Conservation (phyloP, 1,140 invertebrate species). For the Glossosoma conforme region DNA sequence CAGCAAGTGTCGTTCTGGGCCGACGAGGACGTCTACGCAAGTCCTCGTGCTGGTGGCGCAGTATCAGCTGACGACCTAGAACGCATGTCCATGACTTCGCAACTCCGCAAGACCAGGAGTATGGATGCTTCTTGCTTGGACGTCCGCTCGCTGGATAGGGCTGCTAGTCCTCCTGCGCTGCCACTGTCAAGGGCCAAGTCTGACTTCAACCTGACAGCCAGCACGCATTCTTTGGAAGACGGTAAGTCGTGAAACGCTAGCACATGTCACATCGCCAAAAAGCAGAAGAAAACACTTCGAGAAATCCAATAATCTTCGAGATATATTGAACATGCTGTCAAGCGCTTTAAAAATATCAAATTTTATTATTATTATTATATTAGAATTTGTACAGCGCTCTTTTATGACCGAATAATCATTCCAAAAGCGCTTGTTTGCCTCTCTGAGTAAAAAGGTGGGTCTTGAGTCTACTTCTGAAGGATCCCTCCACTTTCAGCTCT, state of each 20-base stretch:
- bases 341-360: too few relatives aligned
- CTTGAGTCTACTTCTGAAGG: too few relatives aligned
- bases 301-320: too few relatives aligned
- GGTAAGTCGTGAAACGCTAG: constrained; percentile 10
- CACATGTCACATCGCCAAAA: too few relatives aligned
- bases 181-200: constrained; percentile 71
- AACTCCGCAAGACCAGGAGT: constrained; percentile 78
- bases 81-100: constrained; percentile 59
- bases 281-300: too few relatives aligned
- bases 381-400: too few relatives aligned
- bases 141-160: constrained; percentile 63
- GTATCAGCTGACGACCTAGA: constrained; percentile 58
- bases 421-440: too few relatives aligned
- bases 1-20: constrained; percentile 76
- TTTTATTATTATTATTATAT: too few relatives aligned
- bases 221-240: constrained; percentile 36
- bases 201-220: constrained; percentile 73
- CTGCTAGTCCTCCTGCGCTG: constrained; percentile 51
- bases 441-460: too few relatives aligned
- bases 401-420: too few relatives aligned
- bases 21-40: constrained; percentile 68
- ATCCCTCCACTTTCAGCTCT: too few relatives aligned
- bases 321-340: too few relatives aligned
- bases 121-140: constrained; percentile 85
- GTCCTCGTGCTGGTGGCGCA: constrained; percentile 52